A percentile compares a stretch with the other conserved stretches of the same genome.
Evolutionary conservation across 2,797 vertebrate genomes (phyloP).

Genomic region (Lycodopsis pacificus): DNA sequence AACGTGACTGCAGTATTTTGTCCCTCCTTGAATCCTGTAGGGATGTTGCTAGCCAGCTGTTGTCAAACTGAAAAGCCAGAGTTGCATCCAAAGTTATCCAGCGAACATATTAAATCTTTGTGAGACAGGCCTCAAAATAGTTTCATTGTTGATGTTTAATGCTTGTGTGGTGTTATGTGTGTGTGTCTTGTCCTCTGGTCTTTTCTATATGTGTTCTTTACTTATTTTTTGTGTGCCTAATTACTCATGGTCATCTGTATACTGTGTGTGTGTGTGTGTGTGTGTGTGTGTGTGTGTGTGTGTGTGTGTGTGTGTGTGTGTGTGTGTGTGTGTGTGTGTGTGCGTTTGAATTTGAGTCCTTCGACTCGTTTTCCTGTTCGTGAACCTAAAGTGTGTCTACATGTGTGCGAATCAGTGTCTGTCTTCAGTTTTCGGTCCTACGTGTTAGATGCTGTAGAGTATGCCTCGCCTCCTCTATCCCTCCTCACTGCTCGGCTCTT

Average conservation of each 20-base stretch:
- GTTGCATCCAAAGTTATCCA: neutral
- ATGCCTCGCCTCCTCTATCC: slow-evolving; percentile 2
- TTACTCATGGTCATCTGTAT: neutral
- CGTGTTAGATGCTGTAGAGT: neutral
- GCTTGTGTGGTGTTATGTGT: slow-evolving; percentile 15
- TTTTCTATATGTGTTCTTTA: neutral
- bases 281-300: neutral
- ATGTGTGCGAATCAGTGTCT: slow-evolving; percentile 13
- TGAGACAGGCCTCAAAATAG: slow-evolving; percentile 55
- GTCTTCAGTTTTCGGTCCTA: neutral
- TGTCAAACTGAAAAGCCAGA: slow-evolving; percentile 7
- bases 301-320: slow-evolving; percentile 1
- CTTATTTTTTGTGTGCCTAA: neutral
- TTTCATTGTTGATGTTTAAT: slow-evolving; percentile 8
- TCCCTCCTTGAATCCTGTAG: neutral
- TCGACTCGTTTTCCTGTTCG: slow-evolving; percentile 14
- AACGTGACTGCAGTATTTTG: neutral
- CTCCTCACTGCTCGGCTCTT: slow-evolving; percentile 31
- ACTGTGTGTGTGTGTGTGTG: neutral
- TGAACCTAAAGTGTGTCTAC: slow-evolving; percentile 13
- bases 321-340: neutral
- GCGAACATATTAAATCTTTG: slow-evolving; percentile 26
- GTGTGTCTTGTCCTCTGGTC: slow-evolving; percentile 1
- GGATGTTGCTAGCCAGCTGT: neutral
- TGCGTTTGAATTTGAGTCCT: neutral